Base-by-base conservation (phyloP, 2,888 invertebrate genomes). In the Drosophila recens region DNA sequence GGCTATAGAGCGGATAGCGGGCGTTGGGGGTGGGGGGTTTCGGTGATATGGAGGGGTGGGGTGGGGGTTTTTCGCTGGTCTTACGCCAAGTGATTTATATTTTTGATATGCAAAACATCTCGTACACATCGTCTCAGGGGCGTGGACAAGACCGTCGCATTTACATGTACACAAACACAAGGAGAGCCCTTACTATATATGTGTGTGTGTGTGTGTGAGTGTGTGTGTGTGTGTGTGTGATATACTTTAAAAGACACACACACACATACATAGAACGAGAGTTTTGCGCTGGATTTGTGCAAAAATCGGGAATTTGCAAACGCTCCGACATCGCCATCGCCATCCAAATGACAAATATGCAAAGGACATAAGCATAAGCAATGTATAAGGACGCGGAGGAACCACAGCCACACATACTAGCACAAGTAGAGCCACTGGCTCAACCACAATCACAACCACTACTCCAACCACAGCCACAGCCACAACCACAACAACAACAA, bases 41-140 rank as follows among this genome's bases (percentile, higher is more conserved):
- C 3, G 33, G 17, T 0, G 11, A 2, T 13, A 27, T 27, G 5
- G 27, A 27, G 27, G 4, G 27, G 8, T 30, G 45, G 17, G 48
- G 48, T 13, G 23, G 52, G 51, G 17, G 33, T 38, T 67, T 58
- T 69, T 68, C 65, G 83, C 84, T 87, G 84, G 84, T 85, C 84
- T 89, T 85, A 85, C 80, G 87, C 78, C 87, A 85, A 90, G 89
- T 87, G 87, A 87, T 87, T 87, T 87, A 87, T 87, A 85, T 87
- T 89, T 90, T 82, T 82, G 90, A 90, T 90, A 87, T 90, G 90
- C 89, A 87, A 85, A 87, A 89, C 88, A 89, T 78, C 68, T 73
- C 73, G 63, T 76, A 76, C 80, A 73, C 80, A 76, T 72, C 82
- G 72, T 72, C 72, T 74, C 79, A 65, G 80, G 82, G 80, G 82